These are phyloP conservation scores for Doris montereyensis DNA, from an alignment of 2,888 invertebrate genomes.

Conservation along the genomic window DNA sequence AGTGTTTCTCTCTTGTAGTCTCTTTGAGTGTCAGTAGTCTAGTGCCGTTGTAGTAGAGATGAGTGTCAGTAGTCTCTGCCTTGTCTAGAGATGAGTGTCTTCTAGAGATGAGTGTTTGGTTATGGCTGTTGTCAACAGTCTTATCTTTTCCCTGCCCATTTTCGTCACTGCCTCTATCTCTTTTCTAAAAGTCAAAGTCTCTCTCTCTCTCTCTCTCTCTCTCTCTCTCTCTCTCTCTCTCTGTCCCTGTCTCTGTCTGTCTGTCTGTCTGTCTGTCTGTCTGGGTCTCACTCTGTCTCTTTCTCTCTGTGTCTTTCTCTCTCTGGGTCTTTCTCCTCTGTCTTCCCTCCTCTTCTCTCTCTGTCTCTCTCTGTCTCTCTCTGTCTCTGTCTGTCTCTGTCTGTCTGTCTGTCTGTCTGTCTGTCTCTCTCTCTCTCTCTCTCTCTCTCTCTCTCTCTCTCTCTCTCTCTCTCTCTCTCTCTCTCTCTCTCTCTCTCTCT, in stretches of 20 bases:
- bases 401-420: no score
- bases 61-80: no score
- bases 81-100: no score
- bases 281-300: not conserved
- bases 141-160: not conserved
- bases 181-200: not conserved
- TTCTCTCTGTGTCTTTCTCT: not conserved
- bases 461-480: not conserved
- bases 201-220: no score
- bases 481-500: not conserved
- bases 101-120: no score
- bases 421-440: not conserved
- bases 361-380: not conserved
- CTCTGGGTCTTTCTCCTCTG: not conserved
- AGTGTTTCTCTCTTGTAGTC: no score
- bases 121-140: no score
- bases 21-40: no score
- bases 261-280: no score
- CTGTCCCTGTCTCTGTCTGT: no score
- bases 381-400: not conserved
- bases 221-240: no score
- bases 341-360: not conserved
- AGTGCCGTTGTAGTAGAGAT: no score
- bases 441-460: not conserved
- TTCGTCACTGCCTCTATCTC: not conserved